Evolutionary conservation across 2,113 vertebrate genomes (phyloP).

Genomic region (Illadopsis cleaveri): DNA sequence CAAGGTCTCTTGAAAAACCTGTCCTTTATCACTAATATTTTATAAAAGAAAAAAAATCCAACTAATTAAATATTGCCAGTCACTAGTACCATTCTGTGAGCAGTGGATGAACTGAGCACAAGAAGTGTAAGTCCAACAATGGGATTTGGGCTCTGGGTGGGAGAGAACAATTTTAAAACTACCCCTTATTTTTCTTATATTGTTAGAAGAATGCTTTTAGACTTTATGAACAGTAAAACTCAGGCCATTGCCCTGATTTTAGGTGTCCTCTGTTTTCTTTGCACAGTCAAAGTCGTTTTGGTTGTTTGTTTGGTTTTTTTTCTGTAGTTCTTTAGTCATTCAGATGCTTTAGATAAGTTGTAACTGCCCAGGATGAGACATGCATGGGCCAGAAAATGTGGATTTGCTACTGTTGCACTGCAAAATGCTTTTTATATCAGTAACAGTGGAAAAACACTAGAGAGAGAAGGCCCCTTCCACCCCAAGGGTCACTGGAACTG

Average conservation of each 20-base stretch:
- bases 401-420: background rate
- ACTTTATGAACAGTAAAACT: background rate
- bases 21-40: background rate
- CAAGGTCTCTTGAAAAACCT: background rate
- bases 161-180: background rate
- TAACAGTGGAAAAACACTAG: background rate
- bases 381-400: fast-evolving
- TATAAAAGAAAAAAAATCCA: background rate
- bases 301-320: too few relatives aligned
- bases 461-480: background rate
- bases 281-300: background rate
- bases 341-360: background rate
- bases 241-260: background rate
- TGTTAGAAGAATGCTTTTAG: background rate
- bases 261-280: background rate
- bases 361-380: background rate
- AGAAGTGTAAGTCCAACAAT: background rate
- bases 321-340: background rate
- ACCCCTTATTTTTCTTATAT: background rate
- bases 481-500: background rate
- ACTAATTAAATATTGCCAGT: background rate
- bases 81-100: background rate
- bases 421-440: background rate
- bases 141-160: background rate
- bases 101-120: background rate